Conservation (phyloP, 1,140 invertebrate species). For the Wiebesia pumilae region DNA sequence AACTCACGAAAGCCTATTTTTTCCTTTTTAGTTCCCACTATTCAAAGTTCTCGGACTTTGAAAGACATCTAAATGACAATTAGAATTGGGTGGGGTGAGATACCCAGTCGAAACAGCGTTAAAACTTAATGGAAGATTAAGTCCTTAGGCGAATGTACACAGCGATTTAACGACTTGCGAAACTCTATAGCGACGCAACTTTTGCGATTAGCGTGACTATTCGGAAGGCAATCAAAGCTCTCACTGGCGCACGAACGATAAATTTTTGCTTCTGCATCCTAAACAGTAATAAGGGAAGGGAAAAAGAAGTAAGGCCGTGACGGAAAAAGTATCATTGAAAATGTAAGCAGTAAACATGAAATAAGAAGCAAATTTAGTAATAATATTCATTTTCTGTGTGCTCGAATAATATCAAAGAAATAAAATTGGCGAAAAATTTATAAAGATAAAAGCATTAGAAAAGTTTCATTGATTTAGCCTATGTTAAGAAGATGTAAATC, state of each 20-base stretch:
- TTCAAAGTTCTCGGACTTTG: not conserved
- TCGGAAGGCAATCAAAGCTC: constrained; percentile 47
- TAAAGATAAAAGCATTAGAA: too few relatives aligned
- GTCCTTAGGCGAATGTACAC: constrained; percentile 44
- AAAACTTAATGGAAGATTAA: constrained; percentile 54
- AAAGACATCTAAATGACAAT: constrained; percentile 37
- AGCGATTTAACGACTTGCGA: constrained; percentile 50
- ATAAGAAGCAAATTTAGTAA: not conserved
- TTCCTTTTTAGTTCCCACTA: not conserved
- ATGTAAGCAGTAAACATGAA: not conserved
- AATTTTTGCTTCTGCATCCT: constrained; percentile 30
- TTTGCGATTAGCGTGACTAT: constrained; percentile 51
- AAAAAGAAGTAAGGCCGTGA: not conserved
- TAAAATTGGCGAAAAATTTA: too few relatives aligned
- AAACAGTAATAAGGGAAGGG: not conserved
- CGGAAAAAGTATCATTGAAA: not conserved
- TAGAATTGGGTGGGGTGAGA: constrained; percentile 16
- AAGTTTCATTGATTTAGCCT: too few relatives aligned
- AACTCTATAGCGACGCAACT: constrained; percentile 41
- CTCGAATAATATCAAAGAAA: not conserved
- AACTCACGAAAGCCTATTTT: not conserved
- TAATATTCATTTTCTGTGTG: not conserved
- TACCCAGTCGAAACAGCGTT: constrained; percentile 34
- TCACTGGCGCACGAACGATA: not conserved
- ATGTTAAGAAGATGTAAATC: too few relatives aligned